Percentiles rank a stretch among this genome's conserved stretches.
Evolutionary conservation across 23 tunicate genomes (phyloP).

Genomic region (Halocynthia roretzi): DNA sequence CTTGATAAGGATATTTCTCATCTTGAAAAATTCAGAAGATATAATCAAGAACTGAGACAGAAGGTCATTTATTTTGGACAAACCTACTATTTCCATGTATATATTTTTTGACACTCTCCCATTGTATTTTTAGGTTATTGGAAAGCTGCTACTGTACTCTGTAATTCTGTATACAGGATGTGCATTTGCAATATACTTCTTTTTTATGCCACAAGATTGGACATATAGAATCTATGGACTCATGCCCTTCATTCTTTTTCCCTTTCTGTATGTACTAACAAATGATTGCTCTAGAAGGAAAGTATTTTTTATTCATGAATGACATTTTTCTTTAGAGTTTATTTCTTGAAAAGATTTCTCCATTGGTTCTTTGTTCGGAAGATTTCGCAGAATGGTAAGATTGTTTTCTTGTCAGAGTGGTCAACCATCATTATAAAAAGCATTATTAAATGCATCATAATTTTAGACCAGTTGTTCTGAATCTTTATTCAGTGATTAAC

Average conservation of each 20-base stretch:
- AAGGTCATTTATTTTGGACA: conserved; percentile 16
- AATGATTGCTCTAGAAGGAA: too few relatives aligned
- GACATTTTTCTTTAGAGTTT: conserved; percentile 43
- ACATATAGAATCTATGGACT: conserved; percentile 46
- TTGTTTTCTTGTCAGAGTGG: background rate
- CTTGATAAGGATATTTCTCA: conserved; percentile 65
- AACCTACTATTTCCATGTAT: background rate
- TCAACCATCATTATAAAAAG: too few relatives aligned
- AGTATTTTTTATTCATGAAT: background rate
- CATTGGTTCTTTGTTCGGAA: conserved; percentile 93
- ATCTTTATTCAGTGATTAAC: too few relatives aligned
- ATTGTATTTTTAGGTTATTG: conserved; percentile 63
- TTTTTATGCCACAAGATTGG: conserved; percentile 37
- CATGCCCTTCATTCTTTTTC: conserved; percentile 56
- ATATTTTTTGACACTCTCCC: background rate
- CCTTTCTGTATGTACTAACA: conserved; percentile 56
- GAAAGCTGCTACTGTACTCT: conserved; percentile 64
- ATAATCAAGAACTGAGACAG: conserved; percentile 56
- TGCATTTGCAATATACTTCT: conserved; percentile 52
- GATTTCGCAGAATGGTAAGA: conserved; percentile 71
- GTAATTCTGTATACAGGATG: conserved; percentile 50
- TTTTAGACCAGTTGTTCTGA: too few relatives aligned
- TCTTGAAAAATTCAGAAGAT: conserved; percentile 63
- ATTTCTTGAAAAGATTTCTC: conserved; percentile 58
- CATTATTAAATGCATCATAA: too few relatives aligned